Evolutionary conservation across 2,888 invertebrate genomes (phyloP).

Genomic region (Yponomeuta plumbellus): DNA sequence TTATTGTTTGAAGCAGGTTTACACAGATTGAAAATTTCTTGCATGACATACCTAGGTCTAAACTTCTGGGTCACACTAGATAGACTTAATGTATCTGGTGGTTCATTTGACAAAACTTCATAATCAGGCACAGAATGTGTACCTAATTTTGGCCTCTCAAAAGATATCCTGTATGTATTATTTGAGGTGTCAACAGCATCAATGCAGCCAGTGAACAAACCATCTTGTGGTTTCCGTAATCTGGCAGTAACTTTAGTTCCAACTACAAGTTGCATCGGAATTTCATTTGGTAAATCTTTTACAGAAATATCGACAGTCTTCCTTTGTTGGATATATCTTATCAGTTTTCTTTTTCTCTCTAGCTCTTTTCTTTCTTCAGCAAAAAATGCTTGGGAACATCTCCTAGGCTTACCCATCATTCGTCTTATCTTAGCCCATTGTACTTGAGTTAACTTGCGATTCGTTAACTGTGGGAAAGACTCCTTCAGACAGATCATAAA

Average conservation of each 20-base stretch:
- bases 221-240: conserved; percentile 94
- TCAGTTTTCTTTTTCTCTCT: conserved; percentile 92
- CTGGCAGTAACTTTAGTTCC: conserved; percentile 96
- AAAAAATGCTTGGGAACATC: conserved; percentile 96
- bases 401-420: conserved; percentile 97
- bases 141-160: conserved; percentile 93
- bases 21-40: conserved; percentile 71
- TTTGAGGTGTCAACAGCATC: conserved; percentile 97
- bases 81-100: conserved; percentile 92
- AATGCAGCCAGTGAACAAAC: conserved; percentile 93
- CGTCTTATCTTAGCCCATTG: conserved; percentile 97
- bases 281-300: conserved; percentile 95
- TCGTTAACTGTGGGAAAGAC: conserved; percentile 94
- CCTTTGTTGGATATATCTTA: conserved; percentile 93
- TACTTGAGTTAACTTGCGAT: conserved; percentile 87
- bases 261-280: conserved; percentile 95
- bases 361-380: conserved; percentile 94
- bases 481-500: conserved; percentile 95
- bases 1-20: conserved; percentile 52
- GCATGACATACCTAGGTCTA: conserved; percentile 80
- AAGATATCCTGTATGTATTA: conserved; percentile 95
- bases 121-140: conserved; percentile 97
- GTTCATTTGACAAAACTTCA: conserved; percentile 95
- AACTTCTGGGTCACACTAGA: conserved; percentile 89
- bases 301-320: conserved; percentile 87